phyloP scores from a whole-genome alignment of 2,797 vertebrate species.

The Limnodromus scolopaceus region DNA sequence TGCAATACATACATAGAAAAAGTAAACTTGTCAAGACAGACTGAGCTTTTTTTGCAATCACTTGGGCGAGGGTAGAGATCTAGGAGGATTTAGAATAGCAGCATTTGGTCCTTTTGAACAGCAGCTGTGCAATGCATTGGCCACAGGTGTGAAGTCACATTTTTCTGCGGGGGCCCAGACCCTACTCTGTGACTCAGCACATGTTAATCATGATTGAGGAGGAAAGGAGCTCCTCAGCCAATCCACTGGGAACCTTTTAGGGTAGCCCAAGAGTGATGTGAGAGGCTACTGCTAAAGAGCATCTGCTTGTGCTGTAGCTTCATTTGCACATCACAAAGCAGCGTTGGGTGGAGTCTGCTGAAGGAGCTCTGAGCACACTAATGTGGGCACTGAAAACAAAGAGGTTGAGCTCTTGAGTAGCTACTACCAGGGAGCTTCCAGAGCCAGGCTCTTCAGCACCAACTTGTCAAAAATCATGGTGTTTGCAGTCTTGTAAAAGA shows the following conservation, averaged over 20 bases:
- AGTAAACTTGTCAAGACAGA: neutral
- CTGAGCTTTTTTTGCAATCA: neutral
- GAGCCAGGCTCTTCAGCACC: neutral
- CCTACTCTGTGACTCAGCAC: neutral
- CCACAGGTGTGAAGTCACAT: neutral
- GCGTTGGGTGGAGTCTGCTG: fast-evolving
- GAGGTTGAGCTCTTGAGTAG: neutral
- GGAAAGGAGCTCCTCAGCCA: neutral
- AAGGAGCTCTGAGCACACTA: neutral
- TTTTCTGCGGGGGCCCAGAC: neutral
- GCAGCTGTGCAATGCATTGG: neutral
- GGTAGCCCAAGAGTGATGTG: neutral
- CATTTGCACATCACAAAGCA: neutral
- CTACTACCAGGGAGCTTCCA: neutral
- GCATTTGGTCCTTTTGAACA: neutral
- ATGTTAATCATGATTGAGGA: neutral
- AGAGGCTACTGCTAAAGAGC: neutral
- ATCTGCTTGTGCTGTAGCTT: neutral
- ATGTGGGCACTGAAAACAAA: neutral
- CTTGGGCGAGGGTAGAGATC: neutral
- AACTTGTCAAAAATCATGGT: neutral
- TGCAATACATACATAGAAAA: neutral
- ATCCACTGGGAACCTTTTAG: neutral
- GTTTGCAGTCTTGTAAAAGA: neutral
- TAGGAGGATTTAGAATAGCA: neutral